Percentiles rank a stretch among this genome's conserved stretches.
Conservation (phyloP, 2,113 vertebrate genomes). For the Sciurus niger region DNA sequence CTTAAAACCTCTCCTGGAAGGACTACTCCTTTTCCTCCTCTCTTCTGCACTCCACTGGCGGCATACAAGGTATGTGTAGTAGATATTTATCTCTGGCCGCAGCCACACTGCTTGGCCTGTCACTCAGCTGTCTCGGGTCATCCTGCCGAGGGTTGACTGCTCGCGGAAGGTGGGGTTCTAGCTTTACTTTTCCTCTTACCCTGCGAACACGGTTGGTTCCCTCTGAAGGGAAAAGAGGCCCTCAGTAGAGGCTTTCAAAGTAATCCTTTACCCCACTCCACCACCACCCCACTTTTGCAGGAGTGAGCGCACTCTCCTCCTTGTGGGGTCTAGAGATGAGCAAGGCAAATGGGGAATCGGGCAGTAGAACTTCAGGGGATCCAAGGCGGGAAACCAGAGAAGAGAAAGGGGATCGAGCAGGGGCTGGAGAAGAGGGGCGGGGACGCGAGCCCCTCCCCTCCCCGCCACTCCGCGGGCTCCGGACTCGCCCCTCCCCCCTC, state of each 20-base stretch:
- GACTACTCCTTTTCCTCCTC: not conserved
- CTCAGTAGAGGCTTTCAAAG: not conserved
- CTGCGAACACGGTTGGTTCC: not conserved
- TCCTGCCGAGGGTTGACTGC: not conserved
- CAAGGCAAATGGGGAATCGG: not conserved
- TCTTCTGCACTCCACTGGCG: not conserved
- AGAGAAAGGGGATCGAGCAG: not conserved
- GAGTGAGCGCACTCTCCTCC: not conserved
- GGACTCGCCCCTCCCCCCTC: not conserved
- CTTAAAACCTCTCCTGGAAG: not conserved
- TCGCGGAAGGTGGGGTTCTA: not conserved
- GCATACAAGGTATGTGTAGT: not conserved
- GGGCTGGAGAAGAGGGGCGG: not conserved
- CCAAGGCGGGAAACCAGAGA: not conserved
- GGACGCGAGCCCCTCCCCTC: not conserved
- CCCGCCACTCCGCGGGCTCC: not conserved
- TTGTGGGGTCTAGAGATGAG: not conserved
- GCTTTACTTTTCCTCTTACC: not conserved
- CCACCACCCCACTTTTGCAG: not conserved
- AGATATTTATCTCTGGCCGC: not conserved
- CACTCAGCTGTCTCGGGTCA: not conserved
- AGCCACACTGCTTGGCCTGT: not conserved
- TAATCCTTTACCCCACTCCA: not conserved
- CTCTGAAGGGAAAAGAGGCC: not conserved
- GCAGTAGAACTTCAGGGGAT: not conserved